A percentile compares a stretch with the other conserved stretches of the same genome.
These are phyloP conservation scores for Lomographa bimaculata DNA, from an alignment of 2,888 invertebrate species.

Conservation along the genomic window DNA sequence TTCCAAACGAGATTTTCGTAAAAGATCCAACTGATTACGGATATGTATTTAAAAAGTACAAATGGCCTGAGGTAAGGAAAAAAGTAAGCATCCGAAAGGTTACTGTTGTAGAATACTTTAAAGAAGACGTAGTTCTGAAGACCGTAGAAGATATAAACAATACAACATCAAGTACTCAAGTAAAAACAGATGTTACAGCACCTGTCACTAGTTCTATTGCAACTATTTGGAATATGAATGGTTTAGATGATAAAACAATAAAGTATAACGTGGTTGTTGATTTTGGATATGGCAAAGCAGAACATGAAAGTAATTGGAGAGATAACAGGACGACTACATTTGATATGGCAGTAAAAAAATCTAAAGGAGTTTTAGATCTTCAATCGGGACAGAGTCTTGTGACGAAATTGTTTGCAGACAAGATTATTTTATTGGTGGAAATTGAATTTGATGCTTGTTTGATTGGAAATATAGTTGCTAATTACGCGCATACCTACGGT, in stretches of 20 bases:
- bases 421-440: conserved; percentile 51
- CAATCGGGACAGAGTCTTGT: conserved; percentile 47
- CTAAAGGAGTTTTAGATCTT: conserved; percentile 41
- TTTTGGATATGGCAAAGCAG: conserved; percentile 40
- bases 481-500: conserved; percentile 56
- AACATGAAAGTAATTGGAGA: conserved; percentile 53
- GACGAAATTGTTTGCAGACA: conserved; percentile 46
- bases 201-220: conserved; percentile 46
- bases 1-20: conserved; percentile 55
- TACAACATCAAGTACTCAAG: conserved; percentile 39
- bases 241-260: conserved; percentile 49
- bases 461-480: conserved; percentile 52
- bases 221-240: conserved; percentile 51
- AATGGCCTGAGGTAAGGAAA: conserved; percentile 57
- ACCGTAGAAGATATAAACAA: conserved; percentile 53
- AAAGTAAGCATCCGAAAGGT: conserved; percentile 44
- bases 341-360: conserved; percentile 41
- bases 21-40: conserved; percentile 61
- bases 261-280: conserved; percentile 44
- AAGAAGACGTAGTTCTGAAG: conserved; percentile 44
- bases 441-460: conserved; percentile 49
- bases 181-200: conserved; percentile 37
- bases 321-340: conserved; percentile 36
- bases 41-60: conserved; percentile 48
- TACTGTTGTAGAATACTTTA: conserved; percentile 48